Evolutionary conservation across 2,797 vertebrate genomes (phyloP), one percentile per base, ranked within the genome.

Genomic region (Tauraco hartlaubi): DNA sequence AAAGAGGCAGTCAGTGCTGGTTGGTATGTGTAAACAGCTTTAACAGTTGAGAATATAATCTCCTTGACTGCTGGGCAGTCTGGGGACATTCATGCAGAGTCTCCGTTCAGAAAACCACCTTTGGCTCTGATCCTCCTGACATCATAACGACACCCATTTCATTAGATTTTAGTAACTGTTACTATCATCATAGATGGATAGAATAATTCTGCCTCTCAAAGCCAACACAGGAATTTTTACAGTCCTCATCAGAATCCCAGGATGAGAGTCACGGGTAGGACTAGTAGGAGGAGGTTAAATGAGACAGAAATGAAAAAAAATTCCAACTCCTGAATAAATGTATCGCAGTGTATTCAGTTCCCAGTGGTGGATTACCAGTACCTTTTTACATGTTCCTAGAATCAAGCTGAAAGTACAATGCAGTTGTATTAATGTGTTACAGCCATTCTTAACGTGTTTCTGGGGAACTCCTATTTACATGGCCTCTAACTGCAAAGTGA

Each of bases 41-140:
- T 98, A 99, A 99, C 99, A 99, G 98, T 98, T 97, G 97, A 98
- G 98, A 99, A 98, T 99, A 98, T 99, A 99, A 99, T 98, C 98
- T 98, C 94, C 98, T 96, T 97, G 98, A 98, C 98, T 98, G 98
- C 98, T 98, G 96, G 96, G 98, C 90, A 97, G 98, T 97, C 98
- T 98, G 98, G 97, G 98, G 98, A 96, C 95, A 95, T 98, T 97
- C 97, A 96, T 88, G 97, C 96, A 98, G 98, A 98, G 98, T 97
- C 98, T 98, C 98, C 97, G 96, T 98, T 97, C 97, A 98, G 98
- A 98, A 98, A 98, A 98, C 98, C 98, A 98, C 98, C 97, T 97
- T 98, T 98, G 98, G 98, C 98, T 98, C 97, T 97, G 97, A 97
- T 98, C 98, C 98, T 97, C 98, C 98, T 98, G 98, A 98, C 98